These are phyloP conservation scores for Notamacropus eugenii DNA, from an alignment of 2,797 vertebrate genomes.

Conservation along the genomic window DNA sequence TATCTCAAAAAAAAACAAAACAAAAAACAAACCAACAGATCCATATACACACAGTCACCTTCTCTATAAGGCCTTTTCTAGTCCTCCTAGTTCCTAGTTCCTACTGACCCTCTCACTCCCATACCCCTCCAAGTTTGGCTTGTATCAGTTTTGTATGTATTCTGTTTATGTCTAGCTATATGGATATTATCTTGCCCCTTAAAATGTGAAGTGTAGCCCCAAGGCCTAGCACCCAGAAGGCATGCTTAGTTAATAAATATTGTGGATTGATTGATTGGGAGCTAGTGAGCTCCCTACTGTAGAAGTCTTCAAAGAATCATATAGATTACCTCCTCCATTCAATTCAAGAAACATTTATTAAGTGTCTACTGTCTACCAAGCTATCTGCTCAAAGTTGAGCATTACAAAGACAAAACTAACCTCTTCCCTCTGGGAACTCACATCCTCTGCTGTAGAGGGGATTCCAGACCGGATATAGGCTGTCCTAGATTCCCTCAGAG, in stretches of 20 bases:
- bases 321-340: neutral
- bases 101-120: neutral
- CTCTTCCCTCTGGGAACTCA: no score
- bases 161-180: neutral
- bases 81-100: neutral
- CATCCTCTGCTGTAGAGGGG: no score
- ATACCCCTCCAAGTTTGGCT: neutral
- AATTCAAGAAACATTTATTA: neutral
- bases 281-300: neutral
- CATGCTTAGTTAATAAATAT: neutral
- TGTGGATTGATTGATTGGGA: neutral
- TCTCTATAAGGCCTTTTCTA: neutral
- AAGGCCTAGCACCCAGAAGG: neutral
- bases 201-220: no score
- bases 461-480: no score
- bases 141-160: neutral
- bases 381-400: neutral
- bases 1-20: no score
- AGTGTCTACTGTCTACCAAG: neutral
- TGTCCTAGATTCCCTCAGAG: no score
- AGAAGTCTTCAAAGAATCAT: neutral
- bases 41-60: no score
- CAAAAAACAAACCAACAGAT: no score
- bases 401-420: neutral
- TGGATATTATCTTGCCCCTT: neutral